Evolutionary conservation across 2,113 vertebrate species (phyloP).

Genomic region (Speoplatyrhinus poulsoni): DNA sequence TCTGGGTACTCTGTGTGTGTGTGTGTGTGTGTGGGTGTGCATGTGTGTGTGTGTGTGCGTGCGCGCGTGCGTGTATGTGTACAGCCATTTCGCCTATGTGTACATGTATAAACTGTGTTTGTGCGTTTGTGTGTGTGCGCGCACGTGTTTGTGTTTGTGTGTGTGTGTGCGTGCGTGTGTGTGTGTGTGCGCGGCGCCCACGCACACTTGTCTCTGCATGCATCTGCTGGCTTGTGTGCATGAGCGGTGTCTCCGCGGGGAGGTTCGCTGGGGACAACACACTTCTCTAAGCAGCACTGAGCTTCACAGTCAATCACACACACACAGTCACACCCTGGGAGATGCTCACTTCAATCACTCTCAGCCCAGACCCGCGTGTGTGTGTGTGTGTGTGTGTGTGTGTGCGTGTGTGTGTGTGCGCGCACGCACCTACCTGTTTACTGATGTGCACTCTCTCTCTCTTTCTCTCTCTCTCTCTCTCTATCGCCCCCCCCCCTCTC

Average conservation of each 20-base stretch:
- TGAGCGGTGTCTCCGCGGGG: not conserved
- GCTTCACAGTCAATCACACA: slow-evolving; percentile 10
- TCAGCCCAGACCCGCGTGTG: slow-evolving; percentile 1
- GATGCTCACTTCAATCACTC: slow-evolving; percentile 27
- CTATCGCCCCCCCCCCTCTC: not conserved
- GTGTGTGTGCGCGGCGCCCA: slow-evolving; percentile 5
- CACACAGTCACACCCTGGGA: slow-evolving; percentile 12
- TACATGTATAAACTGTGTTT: not conserved
- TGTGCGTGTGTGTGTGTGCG: not conserved
- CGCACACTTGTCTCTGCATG: not conserved
- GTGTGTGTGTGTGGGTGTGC: slow-evolving; percentile 16
- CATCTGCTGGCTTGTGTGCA: not conserved
- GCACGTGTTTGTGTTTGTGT: slow-evolving; percentile 15
- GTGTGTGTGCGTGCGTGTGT: slow-evolving; percentile 3
- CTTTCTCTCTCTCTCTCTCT: not conserved
- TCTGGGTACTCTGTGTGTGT: not conserved
- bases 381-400: not conserved
- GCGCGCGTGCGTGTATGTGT: not conserved
- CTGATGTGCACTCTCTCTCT: not conserved
- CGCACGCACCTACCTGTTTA: not conserved
- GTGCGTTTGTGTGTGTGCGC: not conserved
- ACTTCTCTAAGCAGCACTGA: not conserved
- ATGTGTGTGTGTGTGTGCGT: not conserved
- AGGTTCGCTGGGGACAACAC: not conserved
- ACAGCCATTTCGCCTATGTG: too few species aligned